phyloP scores from a whole-genome alignment of 2,797 vertebrate genomes.

The Zonotrichia albicollis region DNA sequence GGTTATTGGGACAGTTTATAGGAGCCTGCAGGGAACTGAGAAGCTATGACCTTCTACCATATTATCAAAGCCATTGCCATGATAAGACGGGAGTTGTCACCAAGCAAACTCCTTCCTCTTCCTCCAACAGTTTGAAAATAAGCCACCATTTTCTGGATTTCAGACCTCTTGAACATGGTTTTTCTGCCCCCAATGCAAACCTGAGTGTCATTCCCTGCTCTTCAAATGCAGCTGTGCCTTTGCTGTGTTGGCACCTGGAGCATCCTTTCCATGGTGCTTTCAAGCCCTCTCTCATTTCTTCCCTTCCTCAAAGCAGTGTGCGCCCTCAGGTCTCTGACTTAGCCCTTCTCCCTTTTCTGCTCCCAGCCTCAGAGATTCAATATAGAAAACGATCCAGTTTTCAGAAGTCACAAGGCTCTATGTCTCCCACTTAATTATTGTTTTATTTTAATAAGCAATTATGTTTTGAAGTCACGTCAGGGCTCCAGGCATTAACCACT shows the following conservation, averaged over 20 bases:
- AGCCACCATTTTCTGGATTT: background rate
- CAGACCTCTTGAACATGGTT: background rate
- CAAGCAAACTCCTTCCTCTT: background rate
- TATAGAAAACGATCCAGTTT: conserved; percentile 13
- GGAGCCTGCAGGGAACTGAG: background rate
- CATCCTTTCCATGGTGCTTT: background rate
- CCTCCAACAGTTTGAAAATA: background rate
- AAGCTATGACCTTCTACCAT: background rate
- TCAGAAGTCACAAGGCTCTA: conserved; percentile 30
- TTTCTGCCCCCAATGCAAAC: background rate
- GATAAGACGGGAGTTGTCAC: background rate
- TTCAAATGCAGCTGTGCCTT: background rate
- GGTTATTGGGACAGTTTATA: background rate
- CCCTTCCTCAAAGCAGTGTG: background rate
- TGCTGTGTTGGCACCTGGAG: background rate
- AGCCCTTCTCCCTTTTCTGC: background rate
- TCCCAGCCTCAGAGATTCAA: background rate
- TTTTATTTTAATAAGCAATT: conserved; percentile 64
- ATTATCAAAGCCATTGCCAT: background rate
- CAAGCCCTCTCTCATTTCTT: background rate
- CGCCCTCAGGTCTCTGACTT: background rate
- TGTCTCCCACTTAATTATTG: conserved; percentile 56
- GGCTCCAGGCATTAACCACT: conserved; percentile 38
- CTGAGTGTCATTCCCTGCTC: background rate
- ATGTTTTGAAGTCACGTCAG: conserved; percentile 48